Evolutionary conservation across 2,888 invertebrate genomes (phyloP).

Genomic region (Uloborus plumipes): DNA sequence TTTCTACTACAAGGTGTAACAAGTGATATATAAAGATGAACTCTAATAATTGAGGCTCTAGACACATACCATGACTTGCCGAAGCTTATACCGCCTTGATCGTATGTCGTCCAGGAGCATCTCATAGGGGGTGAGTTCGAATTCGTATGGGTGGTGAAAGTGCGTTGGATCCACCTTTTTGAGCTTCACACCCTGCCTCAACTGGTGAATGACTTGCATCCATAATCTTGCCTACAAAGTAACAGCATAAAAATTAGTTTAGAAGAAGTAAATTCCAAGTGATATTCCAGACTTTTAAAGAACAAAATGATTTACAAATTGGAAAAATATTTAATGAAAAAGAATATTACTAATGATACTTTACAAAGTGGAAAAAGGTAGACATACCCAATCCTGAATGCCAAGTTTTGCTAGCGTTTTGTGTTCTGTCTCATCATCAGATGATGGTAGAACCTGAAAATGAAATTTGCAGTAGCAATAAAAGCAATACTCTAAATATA

Average conservation of each 20-base stretch:
- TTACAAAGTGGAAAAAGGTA: slow-evolving; percentile 67
- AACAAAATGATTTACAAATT: too few relatives aligned
- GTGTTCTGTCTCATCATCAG: slow-evolving; percentile 72
- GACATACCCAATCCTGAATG: slow-evolving; percentile 89
- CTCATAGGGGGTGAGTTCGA: slow-evolving; percentile 95
- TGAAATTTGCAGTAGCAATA: too few relatives aligned
- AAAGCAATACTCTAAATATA: too few relatives aligned
- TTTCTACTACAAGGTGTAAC: too few relatives aligned
- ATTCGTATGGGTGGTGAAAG: slow-evolving; percentile 81
- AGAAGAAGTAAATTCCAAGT: too few relatives aligned
- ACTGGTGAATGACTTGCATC: slow-evolving; percentile 94
- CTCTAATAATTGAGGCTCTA: too few relatives aligned
- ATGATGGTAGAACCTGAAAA: slow-evolving; percentile 74
- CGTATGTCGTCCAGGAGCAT: slow-evolving; percentile 96
- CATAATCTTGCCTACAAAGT: slow-evolving; percentile 86
- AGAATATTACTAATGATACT: too few relatives aligned
- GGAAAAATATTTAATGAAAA: background rate
- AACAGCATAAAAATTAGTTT: background rate
- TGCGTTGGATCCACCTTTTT: slow-evolving; percentile 82
- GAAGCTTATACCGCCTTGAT: slow-evolving; percentile 87
- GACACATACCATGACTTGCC: slow-evolving; percentile 76
- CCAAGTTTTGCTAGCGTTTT: slow-evolving; percentile 82
- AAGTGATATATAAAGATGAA: too few relatives aligned
- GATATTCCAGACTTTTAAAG: too few relatives aligned
- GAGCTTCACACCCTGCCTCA: slow-evolving; percentile 91